Percentiles rank a stretch among this genome's conserved stretches.
Conservation (phyloP, 2,797 vertebrate species). For the Micrastur ruficollis region DNA sequence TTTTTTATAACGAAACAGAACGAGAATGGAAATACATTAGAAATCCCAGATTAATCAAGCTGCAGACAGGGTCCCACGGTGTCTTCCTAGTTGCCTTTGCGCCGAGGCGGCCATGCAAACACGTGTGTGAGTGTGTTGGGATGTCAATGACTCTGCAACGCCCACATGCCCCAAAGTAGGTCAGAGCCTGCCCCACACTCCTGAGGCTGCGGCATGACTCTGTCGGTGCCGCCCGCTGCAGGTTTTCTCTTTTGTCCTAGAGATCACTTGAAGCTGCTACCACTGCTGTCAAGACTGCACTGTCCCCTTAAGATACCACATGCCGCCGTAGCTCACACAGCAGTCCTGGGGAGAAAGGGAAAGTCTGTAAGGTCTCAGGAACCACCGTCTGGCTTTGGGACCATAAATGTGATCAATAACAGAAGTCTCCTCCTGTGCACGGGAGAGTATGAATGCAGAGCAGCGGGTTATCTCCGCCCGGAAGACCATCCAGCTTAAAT, state of each 20-base stretch:
- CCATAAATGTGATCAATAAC: rapidly evolving
- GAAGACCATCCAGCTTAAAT: background rate
- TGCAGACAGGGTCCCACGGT: constrained; percentile 46
- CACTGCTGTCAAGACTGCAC: constrained; percentile 87
- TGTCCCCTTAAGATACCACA: constrained; percentile 98
- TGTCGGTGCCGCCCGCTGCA: background rate
- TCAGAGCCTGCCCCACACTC: background rate
- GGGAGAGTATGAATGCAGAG: background rate
- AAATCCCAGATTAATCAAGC: constrained; percentile 61
- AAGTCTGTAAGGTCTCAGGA: background rate
- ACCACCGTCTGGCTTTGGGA: background rate
- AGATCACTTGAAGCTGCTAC: background rate
- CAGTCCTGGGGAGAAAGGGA: constrained; percentile 83
- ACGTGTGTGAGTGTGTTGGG: background rate
- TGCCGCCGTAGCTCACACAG: constrained; percentile 89
- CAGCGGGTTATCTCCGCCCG: background rate
- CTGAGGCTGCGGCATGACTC: background rate
- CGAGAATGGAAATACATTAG: constrained; percentile 65
- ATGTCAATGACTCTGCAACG: background rate
- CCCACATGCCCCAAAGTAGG: background rate
- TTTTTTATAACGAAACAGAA: constrained; percentile 69
- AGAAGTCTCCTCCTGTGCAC: background rate
- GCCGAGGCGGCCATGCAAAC: background rate
- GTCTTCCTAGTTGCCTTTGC: background rate
- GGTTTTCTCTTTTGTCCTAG: background rate